Base-by-base conservation (phyloP, 2,888 invertebrate genomes). In the Himalopsyche anomala region DNA sequence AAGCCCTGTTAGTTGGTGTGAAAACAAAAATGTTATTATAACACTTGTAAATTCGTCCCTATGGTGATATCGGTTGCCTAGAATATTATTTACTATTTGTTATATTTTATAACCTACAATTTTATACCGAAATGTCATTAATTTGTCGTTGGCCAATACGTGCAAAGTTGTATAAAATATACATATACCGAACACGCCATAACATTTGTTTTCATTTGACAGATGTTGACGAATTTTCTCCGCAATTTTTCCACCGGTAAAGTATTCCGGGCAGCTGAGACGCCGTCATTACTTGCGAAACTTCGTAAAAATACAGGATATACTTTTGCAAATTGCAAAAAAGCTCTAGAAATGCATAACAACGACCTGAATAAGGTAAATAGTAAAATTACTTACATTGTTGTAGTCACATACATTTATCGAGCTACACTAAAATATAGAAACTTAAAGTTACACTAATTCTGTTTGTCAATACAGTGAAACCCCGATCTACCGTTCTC, bases 281-380 rank as follows among this genome's bases (percentile, higher is more conserved):
- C 74, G 89, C 97, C 97, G 90, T 95, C 96, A 45, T 92, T 96
- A 12, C 92, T 99, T 54, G 96, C 97, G 42, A 95, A 96, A 89
- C 93, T 99, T 36, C 94, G 99, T 36, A 99, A 98, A 91, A 97
- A 96, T 90, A 99, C 99, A 4, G 99, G 99, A 9, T 99, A 98
- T 91, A 97, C 99, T 9, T 98, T 99, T 92, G 94, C 97, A 17
- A 99, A 99, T 91, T 99, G 99, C 91, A 98, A 98, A 90, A 98
- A 99, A 91, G 99, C 99, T 0, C 92, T 99, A 87, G 97, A 98
- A 91, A 93, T 98, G 92, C 96, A 98, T 91, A 95, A 96, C 89
- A 97, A 99, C 93, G 96, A 99, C 91, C 89, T 98, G 87, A 94
- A 93, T 56, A 95, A 97, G 95, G 99, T 98, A 92, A 89, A 87